These are phyloP conservation scores for Ashinkailepas kermadecensis DNA, from an alignment of 2,888 invertebrate genomes.

Conservation along the genomic window DNA sequence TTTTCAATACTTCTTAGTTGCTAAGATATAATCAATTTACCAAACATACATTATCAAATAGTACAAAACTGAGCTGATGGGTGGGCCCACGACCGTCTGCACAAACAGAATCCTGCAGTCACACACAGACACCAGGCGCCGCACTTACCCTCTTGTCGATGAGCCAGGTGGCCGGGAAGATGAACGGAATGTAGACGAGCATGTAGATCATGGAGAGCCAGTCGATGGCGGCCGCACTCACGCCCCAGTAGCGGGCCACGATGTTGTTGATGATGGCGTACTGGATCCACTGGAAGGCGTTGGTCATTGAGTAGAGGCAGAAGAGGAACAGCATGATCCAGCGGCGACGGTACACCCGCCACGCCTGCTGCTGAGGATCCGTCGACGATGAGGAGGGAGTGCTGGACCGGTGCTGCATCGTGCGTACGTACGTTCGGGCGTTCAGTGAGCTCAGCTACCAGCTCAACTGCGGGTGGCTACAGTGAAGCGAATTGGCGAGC, in stretches of 20 bases:
- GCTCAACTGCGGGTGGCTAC: no score
- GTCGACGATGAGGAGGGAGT: background rate
- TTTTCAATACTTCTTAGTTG: no score
- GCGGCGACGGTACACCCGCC: constrained; percentile 44
- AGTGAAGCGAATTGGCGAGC: no score
- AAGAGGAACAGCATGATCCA: constrained; percentile 54
- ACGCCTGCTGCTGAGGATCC: background rate
- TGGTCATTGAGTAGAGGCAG: constrained; percentile 51
- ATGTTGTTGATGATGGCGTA: constrained; percentile 55
- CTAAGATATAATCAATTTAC: no score
- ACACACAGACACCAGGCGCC: no score
- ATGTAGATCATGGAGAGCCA: constrained; percentile 98
- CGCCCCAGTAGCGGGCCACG: constrained; percentile 53
- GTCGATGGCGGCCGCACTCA: constrained; percentile 64
- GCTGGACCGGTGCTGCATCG: background rate
- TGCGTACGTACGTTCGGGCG: no score
- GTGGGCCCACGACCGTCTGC: no score
- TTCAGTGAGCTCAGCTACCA: no score
- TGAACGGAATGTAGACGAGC: constrained; percentile 90
- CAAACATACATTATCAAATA: no score
- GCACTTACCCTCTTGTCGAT: constrained; percentile 75
- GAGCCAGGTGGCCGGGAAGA: constrained; percentile 93
- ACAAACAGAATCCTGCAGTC: no score
- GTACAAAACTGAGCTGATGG: no score
- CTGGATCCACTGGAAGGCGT: constrained; percentile 60